Conservation (phyloP, 2,888 invertebrate species). For the Eristalinus aeneus region DNA sequence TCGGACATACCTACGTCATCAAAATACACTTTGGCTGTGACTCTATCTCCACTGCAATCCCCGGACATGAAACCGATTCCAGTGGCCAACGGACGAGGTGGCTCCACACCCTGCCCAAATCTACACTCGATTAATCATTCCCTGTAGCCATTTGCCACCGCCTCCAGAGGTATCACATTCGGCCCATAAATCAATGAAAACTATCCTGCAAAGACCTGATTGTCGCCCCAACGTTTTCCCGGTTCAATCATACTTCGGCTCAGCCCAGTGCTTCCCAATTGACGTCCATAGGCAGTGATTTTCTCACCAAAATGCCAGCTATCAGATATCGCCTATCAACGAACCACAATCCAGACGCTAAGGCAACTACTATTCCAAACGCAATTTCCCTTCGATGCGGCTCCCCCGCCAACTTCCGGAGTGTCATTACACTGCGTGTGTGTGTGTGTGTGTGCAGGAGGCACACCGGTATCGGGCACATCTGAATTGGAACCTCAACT, state of each 20-base stretch:
- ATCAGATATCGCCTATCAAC: not conserved
- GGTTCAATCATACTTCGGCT: not conserved
- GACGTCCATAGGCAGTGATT: conserved; percentile 3
- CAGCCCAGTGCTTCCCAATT: not conserved
- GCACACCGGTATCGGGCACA: conserved; percentile 3
- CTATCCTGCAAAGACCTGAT: not conserved
- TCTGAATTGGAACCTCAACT: not conserved
- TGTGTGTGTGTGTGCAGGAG: not conserved
- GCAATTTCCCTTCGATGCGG: conserved; percentile 17
- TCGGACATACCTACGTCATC: no score
- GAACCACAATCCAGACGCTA: not conserved
- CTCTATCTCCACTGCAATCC: not conserved
- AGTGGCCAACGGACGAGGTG: not conserved
- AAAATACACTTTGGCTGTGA: not conserved
- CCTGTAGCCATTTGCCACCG: not conserved
- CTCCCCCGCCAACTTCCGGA: not conserved
- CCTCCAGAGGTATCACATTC: not conserved
- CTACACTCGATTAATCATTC: not conserved
- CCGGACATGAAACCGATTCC: not conserved
- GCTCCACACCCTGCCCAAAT: not conserved
- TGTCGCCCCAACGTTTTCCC: not conserved
- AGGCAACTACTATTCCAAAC: not conserved
- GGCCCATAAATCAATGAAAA: not conserved
- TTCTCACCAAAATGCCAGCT: not conserved
- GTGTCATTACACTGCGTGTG: no score